These are phyloP conservation scores for Tetramorium alpestre DNA, from an alignment of 1,140 invertebrate species.

Conservation along the genomic window DNA sequence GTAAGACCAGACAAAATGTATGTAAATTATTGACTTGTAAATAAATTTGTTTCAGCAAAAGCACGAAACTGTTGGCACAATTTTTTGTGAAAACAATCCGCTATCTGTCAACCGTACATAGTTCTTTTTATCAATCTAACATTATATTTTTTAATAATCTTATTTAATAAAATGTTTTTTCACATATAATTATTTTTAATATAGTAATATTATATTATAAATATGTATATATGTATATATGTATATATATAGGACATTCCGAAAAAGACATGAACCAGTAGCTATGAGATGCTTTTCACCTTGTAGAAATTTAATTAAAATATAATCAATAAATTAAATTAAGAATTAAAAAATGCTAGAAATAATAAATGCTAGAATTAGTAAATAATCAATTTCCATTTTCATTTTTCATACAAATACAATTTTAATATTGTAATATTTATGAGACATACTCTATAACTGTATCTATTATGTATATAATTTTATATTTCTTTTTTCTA, in stretches of 20 bases:
- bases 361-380: not conserved
- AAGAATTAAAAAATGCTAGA: too few species aligned
- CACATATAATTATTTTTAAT: slow-evolving; percentile 73
- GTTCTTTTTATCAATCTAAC: slow-evolving; percentile 53
- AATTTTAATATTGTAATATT: not conserved
- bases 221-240: not conserved
- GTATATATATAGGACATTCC: not conserved
- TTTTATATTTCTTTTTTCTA: not conserved
- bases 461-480: not conserved
- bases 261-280: slow-evolving; percentile 28
- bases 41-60: slow-evolving; percentile 18
- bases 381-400: not conserved
- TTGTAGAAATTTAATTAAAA: not conserved
- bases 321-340: not conserved
- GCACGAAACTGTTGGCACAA: slow-evolving; percentile 3
- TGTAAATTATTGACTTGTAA: slow-evolving; percentile 37
- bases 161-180: slow-evolving; percentile 69
- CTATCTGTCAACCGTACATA: slow-evolving; percentile 68
- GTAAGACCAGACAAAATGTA: slow-evolving; percentile 37
- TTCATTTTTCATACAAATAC: not conserved
- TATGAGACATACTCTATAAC: not conserved
- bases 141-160: slow-evolving; percentile 67
- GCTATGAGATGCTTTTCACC: too few species aligned
- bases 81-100: slow-evolving; percentile 39
- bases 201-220: slow-evolving; percentile 71